These are phyloP conservation scores for Spea bombifrons DNA, from an alignment of 2,113 vertebrate species.

Conservation along the genomic window DNA sequence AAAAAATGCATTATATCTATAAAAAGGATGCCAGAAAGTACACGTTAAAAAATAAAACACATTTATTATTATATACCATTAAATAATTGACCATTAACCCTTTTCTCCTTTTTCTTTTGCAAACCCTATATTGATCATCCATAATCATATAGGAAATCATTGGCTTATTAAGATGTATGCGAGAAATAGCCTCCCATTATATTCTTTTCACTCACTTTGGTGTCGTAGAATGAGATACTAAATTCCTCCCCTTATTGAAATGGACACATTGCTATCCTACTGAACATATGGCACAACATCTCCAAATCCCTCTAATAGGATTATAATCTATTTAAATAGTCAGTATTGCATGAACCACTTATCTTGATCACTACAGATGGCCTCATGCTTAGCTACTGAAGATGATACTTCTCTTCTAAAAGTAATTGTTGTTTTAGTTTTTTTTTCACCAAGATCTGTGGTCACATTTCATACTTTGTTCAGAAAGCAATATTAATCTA, in stretches of 20 bases:
- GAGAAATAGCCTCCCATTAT: too few species aligned
- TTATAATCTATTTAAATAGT: conserved; percentile 43
- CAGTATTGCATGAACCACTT: conserved; percentile 43
- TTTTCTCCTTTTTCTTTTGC: too few species aligned
- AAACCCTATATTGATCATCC: too few species aligned
- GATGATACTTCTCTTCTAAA: not conserved
- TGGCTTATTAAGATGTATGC: too few species aligned
- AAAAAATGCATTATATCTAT: too few species aligned
- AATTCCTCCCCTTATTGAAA: conserved; percentile 11
- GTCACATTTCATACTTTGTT: not conserved
- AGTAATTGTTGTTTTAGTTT: not conserved
- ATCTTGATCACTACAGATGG: conserved; percentile 48
- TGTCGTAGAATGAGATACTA: conserved; percentile 2
- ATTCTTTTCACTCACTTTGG: not conserved
- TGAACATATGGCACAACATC: conserved; percentile 22
- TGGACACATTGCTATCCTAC: not conserved
- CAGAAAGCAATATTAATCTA: not conserved
- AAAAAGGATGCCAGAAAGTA: too few species aligned
- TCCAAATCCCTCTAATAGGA: conserved; percentile 53
- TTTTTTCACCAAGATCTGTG: not conserved
- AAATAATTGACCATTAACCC: too few species aligned
- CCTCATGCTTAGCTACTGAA: conserved; percentile 32
- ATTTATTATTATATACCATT: too few species aligned
- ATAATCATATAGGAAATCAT: too few species aligned
- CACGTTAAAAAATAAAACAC: too few species aligned